phyloP scores from a whole-genome alignment of 2,797 vertebrate genomes.

The Cyclura pinguis region DNA sequence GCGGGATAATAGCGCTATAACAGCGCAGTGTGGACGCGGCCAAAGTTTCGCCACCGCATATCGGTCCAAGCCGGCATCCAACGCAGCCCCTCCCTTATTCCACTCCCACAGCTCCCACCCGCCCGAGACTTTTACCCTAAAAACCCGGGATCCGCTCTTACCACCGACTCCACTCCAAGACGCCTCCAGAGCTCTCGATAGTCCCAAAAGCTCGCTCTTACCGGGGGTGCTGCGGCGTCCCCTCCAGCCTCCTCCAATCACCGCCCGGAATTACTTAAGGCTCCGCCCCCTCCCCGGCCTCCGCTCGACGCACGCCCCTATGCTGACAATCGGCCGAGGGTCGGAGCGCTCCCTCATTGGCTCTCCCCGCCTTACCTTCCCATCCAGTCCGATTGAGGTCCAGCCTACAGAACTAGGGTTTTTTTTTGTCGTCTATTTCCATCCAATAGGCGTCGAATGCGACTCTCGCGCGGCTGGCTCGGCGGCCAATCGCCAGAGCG shows the following conservation, averaged over 20 bases:
- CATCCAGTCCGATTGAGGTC: not conserved
- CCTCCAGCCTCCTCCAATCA: not conserved
- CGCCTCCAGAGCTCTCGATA: no score
- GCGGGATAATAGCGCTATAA: no score
- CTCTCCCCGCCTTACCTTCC: fast-evolving
- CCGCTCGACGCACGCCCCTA: not conserved
- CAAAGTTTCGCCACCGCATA: no score
- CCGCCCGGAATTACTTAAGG: fast-evolving
- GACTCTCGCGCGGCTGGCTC: fast-evolving
- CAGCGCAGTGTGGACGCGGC: no score
- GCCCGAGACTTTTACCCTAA: no score
- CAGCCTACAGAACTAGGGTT: not conserved
- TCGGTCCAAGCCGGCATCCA: no score
- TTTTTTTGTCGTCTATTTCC: fast-evolving
- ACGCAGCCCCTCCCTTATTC: no score
- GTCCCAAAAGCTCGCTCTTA: no score
- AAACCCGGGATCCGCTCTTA: no score
- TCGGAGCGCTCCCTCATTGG: slow-evolving; percentile 56
- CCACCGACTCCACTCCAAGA: no score
- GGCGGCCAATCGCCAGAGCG: not conserved
- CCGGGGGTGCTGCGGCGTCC: not conserved
- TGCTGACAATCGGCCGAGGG: slow-evolving; percentile 70
- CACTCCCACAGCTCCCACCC: no score
- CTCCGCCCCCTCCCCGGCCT: not conserved
- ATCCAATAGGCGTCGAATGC: not conserved